phyloP scores from a whole-genome alignment of 1,140 invertebrate genomes.

The Zaprionus nigranus region DNA sequence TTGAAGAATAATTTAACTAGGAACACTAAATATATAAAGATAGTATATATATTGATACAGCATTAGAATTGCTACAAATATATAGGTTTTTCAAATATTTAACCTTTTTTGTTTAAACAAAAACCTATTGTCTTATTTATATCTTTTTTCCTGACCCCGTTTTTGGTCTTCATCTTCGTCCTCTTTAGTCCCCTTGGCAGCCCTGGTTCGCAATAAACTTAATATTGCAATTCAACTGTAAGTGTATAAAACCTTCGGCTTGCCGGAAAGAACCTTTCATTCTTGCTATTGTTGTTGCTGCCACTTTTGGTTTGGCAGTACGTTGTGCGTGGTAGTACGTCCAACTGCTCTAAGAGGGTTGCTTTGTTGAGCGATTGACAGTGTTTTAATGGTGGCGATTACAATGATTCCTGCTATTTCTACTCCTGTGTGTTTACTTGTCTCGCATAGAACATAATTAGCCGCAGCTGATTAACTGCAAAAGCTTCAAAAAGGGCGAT shows the following conservation, averaged over 20 bases:
- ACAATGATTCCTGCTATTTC: slow-evolving; percentile 48
- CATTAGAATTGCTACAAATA: no score
- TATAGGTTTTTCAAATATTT: no score
- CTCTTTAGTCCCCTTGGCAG: no score
- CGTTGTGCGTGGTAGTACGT: slow-evolving; percentile 4
- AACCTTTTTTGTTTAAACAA: no score
- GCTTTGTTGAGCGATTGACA: slow-evolving; percentile 52
- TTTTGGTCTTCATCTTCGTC: no score
- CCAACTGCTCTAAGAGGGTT: slow-evolving; percentile 35
- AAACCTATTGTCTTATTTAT: no score
- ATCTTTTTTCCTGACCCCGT: no score
- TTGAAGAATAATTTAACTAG: no score
- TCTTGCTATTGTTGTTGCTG: slow-evolving; percentile 8
- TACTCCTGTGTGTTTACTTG: slow-evolving; percentile 32
- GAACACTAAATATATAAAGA: no score
- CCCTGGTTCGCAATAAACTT: no score
- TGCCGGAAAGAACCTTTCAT: background rate
- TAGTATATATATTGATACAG: no score
- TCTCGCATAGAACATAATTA: slow-evolving; percentile 50
- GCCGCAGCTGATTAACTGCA: slow-evolving; percentile 36
- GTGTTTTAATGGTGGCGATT: slow-evolving; percentile 65
- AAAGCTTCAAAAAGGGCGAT: slow-evolving; percentile 18
- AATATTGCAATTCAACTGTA: background rate
- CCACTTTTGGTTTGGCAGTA: slow-evolving; percentile 7
- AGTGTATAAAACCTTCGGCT: background rate